Percentiles rank a stretch among this genome's conserved stretches.
These are phyloP conservation scores for Brachirus orientalis DNA, from an alignment of 2,113 vertebrate species.

Conservation along the genomic window DNA sequence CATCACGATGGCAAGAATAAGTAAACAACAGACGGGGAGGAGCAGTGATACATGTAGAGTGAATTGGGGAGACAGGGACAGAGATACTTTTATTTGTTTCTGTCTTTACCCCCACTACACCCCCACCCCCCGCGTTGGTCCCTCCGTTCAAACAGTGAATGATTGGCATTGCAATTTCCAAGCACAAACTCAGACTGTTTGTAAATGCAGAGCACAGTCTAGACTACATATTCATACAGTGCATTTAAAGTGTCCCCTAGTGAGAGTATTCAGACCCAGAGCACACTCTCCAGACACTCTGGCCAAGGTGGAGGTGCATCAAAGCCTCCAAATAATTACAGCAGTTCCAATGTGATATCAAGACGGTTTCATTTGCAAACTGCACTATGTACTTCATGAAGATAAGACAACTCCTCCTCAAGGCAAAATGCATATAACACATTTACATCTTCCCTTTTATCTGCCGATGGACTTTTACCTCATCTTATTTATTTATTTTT, in stretches of 20 bases:
- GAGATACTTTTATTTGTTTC: constrained; percentile 39
- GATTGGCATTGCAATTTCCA: constrained; percentile 65
- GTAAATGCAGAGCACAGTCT: constrained; percentile 56
- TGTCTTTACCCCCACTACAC: not conserved
- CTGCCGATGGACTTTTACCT: constrained; percentile 25
- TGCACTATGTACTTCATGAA: constrained; percentile 5
- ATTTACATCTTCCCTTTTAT: constrained; percentile 42
- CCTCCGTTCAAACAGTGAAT: constrained; percentile 36
- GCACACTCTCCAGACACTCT: constrained; percentile 39
- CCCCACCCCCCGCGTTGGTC: not conserved
- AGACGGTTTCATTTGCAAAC: constrained; percentile 43
- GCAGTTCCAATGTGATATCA: constrained; percentile 31
- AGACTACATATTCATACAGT: constrained; percentile 69
- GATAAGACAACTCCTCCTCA: constrained; percentile 44
- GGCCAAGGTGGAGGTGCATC: constrained; percentile 64
- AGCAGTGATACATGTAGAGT: constrained; percentile 8
- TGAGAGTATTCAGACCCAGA: constrained; percentile 52
- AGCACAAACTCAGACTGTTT: constrained; percentile 53
- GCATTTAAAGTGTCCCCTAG: constrained; percentile 67
- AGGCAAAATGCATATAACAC: constrained; percentile 43
- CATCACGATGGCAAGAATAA: constrained; percentile 42
- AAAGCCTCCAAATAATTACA: constrained; percentile 68
- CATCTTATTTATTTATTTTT: not conserved
- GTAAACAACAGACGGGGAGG: constrained; percentile 19
- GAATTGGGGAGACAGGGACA: constrained; percentile 37